Base-by-base conservation (phyloP, 53 echinoderm and acorn worm genomes). In the Echinarachnius parma region DNA sequence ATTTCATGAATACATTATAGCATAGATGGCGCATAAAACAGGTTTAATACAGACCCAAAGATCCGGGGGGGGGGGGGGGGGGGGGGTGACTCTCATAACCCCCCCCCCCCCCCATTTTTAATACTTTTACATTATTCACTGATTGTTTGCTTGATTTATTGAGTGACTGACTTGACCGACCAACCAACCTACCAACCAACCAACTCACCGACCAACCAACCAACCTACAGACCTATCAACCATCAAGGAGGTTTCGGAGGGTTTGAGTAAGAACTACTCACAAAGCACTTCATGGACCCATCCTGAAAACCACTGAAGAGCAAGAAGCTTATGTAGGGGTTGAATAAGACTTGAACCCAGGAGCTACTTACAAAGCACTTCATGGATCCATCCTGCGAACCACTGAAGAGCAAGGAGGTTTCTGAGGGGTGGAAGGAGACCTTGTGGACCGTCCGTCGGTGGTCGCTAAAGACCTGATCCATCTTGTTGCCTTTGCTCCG, bases 361-460 rank as follows among this genome's bases (percentile, higher is more conserved):
- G 44, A 13, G 5, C 1, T n/a, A 91, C 98, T 92, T 53, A 98
- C 98, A 86, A 98, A 98, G 65, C 66, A 88, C 62, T 86, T 85
- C 76, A 98, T 81, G 21, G 86, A 75, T 3, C 91, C 91, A 18
- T 85, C 92, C 5, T 88, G 79, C 5, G 98, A 98, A n/a, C 98
- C 98, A 69, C 98, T 98, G 36, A 92, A 80, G 35, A 98, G 77
- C 36, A 98, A 85, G 75, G 88, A 49, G 72, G 82, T 82, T 46
- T 98, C 98, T 14, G 72, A 63, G 18, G 98, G 98, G 52, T 98
- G 98, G 60, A 98, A 98, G 46, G 86, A 98, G 4, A 98, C 98
- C 54, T 92, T 82, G 63, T 88, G 88, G 28, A 92, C 98, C 8
- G 88, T 91, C 25, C 91, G 61, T 34, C 59, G 82, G 69, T 96